A percentile compares a stretch with the other conserved stretches of the same genome.
Evolutionary conservation across 1,140 invertebrate genomes (phyloP).

Genomic region (Drosophila auraria): DNA sequence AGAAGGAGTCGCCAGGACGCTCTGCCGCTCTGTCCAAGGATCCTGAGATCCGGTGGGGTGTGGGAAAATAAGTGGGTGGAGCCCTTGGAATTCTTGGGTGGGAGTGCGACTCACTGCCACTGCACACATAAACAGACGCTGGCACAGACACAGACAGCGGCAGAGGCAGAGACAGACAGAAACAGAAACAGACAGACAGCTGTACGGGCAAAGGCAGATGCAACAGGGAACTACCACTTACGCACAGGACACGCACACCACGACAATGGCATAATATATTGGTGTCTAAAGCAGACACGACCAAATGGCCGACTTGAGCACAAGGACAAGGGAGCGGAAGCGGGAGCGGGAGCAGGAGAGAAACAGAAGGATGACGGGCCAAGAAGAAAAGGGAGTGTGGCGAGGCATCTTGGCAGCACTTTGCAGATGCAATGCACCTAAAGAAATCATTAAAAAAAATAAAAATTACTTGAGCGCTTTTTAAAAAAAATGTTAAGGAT

Average conservation of each 20-base stretch:
- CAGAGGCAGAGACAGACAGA: background rate
- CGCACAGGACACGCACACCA: constrained; percentile 39
- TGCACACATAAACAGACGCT: constrained; percentile 6
- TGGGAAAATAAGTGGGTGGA: constrained; percentile 34
- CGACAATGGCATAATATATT: constrained; percentile 71
- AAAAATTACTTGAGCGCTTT: no score
- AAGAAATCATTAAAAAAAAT: background rate
- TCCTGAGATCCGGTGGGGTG: constrained; percentile 16
- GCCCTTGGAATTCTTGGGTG: constrained; percentile 7
- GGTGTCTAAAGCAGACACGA: constrained; percentile 61
- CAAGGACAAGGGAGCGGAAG: background rate
- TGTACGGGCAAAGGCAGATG: constrained; percentile 22
- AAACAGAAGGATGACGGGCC: constrained; percentile 1
- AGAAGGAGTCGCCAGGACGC: constrained; percentile 26
- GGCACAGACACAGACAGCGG: background rate
- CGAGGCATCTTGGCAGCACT: constrained; percentile 46
- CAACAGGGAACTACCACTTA: constrained; percentile 59
- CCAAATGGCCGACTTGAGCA: constrained; percentile 40
- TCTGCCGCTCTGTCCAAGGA: constrained; percentile 10
- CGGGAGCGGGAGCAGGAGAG: background rate
- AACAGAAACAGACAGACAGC: constrained; percentile 2
- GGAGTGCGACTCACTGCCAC: constrained; percentile 17
- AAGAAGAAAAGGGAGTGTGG: constrained; percentile 4
- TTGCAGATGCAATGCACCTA: constrained; percentile 48
- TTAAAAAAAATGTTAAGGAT: no score